Evolutionary conservation across 2,113 vertebrate genomes (phyloP), one percentile per base, ranked within the genome.

Genomic region (Melanostigma gelatinosum): DNA sequence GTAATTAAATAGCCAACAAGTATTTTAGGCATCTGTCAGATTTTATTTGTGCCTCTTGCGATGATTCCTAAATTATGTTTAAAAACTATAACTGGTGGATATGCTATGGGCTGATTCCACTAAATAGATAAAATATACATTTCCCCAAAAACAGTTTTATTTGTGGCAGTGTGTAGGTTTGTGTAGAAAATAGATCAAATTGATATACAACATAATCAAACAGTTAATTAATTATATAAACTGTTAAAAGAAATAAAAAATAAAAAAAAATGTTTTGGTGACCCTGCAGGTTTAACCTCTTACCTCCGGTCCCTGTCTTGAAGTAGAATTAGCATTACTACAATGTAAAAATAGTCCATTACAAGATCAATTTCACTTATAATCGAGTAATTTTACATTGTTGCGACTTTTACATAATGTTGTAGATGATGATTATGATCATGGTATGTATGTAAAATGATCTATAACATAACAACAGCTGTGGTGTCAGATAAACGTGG

Each of bases 1-100:
- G 74, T 76, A 88, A 90, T 86, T 77, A 2, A 52, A 88, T 89
- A 82, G 6, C 66, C 8, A 62, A 18, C 63, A 68, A 42, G 70
- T 67, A 8, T 74, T 77, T 66, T 69, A 54, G 65, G 52, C 46
- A 64, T 50, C 63, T 72, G 65, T 50, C 50, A 34, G 29, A 34
- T 46, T 18, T 60, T 64, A 69, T 75, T 61, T 48, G 16, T 16
- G 6, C 20, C n/a, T 24, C 10, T 40, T 62, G 9, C 34, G 55
- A 13, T 38, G 13, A 13, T 52, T 78, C 34, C 67, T 29, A 68
- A 36, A 52, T 32, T 34, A 22, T 20, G 1, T 46, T 15, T 22
- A 48, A 66, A 64, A 22, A 20, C 42, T 46, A 66, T 10, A 27
- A 29, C 54, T 44, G 62, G 12, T 44, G 62, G 12, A 16, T 68